These are phyloP conservation scores for Chaetura pelagica DNA, from an alignment of 2,113 vertebrate species.

Conservation along the genomic window DNA sequence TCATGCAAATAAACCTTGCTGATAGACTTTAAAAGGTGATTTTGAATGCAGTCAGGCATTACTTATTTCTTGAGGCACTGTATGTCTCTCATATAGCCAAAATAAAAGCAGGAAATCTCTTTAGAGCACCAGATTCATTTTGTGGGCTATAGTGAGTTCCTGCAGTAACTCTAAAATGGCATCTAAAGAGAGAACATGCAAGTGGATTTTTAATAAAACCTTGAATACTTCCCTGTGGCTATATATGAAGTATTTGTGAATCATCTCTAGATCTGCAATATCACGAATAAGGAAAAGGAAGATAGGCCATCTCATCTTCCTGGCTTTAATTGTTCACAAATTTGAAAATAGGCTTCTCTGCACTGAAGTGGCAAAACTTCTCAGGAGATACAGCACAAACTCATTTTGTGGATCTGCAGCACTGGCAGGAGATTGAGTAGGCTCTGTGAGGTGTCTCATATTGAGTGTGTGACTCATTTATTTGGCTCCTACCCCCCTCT, in stretches of 20 bases:
- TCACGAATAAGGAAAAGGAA: not conserved
- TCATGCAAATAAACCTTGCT: conserved; percentile 22
- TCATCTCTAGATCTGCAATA: not conserved
- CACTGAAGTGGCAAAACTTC: not conserved
- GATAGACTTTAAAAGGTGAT: conserved; percentile 26
- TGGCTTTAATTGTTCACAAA: not conserved
- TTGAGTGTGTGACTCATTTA: conserved; percentile 17
- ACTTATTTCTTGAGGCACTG: not conserved
- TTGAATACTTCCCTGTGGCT: not conserved
- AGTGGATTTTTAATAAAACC: not conserved
- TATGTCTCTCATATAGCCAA: not conserved
- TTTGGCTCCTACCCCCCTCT: not conserved
- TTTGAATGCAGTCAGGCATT: not conserved
- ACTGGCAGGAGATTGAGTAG: not conserved
- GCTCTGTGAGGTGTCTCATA: not conserved
- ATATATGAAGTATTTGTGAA: not conserved
- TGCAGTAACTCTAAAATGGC: not conserved
- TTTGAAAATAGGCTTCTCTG: not conserved
- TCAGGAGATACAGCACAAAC: not conserved
- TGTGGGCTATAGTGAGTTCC: not conserved
- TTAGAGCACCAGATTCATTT: not conserved
- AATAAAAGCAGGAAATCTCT: not conserved
- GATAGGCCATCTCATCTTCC: not conserved
- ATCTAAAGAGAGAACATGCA: not conserved
- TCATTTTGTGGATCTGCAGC: not conserved